Evolutionary conservation across 2,113 vertebrate genomes (phyloP), one percentile per base, ranked within the genome.

Genomic region (Scartelaos histophorus): DNA sequence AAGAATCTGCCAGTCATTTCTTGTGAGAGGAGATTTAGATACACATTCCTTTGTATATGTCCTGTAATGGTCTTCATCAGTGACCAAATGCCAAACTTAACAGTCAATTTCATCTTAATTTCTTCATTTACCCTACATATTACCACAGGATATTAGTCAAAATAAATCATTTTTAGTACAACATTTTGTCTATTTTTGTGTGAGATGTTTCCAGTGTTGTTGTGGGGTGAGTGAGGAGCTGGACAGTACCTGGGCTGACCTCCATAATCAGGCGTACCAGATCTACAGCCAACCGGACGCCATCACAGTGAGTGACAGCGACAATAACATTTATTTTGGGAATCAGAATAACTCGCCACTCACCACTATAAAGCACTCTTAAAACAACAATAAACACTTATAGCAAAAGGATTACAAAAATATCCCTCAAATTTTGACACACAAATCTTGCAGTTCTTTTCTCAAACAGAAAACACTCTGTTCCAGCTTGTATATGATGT

Each of bases 201-300:
- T 22, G 54, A 94, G 94, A 83, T 97, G 95, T 82, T 97, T 98
- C 90, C 90, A 94, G 22, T 98, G 95, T 60, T 84, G 86, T 84
- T 95, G 96, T 49, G 91, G 92, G 13, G 76, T 92, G 72, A 70
- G 93, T 82, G 94, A 92, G 57, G 94, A 90, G 74, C 82, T 81
- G 69, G 92, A 92, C 2, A 92, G 89, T 46, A 78, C 91, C 56
- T 95, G 93, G 94, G 77, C 77, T 60, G 81, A 86, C 19, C 73
- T 88, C 66, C 83, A 51, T 82, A 1, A 84, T 87, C 75, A 87
- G 65, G 71, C 73, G 2, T 84, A 79, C 60, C 73, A 70, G 29
- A 82, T 77, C 69, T 85, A 90, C 77, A 77, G 61, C 29, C 56
- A 73, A 49, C 74, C 78, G 17, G 61, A 82, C 3, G 77, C 80